Base-by-base conservation (phyloP, 92 coral and sea anemone genomes). In the Plumapathes pennacea region DNA sequence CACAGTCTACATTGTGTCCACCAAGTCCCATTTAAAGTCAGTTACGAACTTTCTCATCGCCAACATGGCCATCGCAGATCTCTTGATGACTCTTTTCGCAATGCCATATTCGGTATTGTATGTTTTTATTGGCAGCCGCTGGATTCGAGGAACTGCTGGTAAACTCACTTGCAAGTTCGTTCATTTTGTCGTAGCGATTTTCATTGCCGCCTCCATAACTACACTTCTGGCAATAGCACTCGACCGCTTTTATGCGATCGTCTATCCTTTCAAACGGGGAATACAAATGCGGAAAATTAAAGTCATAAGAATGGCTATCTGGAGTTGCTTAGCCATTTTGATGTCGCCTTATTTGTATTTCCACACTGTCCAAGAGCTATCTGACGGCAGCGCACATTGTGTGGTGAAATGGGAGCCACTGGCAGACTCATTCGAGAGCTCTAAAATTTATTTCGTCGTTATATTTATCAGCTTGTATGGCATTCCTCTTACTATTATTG, bases 21-120 rank as follows among this genome's bases (percentile, higher is more conserved):
- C 74, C 10, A 79, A 69, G 30, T 86, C 91, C 2, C 68, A 67
- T 62, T 53, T 85, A 86, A 54, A 67, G 44, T 72, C 86, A 2
- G 74, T 83, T 4, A 85, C 86, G 8, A 85, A 85, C 43, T 74
- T 75, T 23, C 73, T 85, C 18, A 85, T 85, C 24, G 86, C 86
- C 37, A 85, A 85, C 74, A 85, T 85, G 91, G 74, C 86, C 38
- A 60, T 63, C 4, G 91, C 91, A 8, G 91, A 85, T 42, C 65
- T 85, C 27, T 4, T 85, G 40, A 85, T 73, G 83, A 81, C 91
- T 1, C 57, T 74, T 13, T 80, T 77, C 45, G 75, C 76, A 34
- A 85, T 85, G 86, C 91, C 91, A 8, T 85, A 85, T 46, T 67
- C 86, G 2, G 60, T 67, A 28, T 58, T 42, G 20, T 74, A 46